Evolutionary conservation across 2,113 vertebrate genomes (phyloP).

Genomic region (Ondatra zibethicus): DNA sequence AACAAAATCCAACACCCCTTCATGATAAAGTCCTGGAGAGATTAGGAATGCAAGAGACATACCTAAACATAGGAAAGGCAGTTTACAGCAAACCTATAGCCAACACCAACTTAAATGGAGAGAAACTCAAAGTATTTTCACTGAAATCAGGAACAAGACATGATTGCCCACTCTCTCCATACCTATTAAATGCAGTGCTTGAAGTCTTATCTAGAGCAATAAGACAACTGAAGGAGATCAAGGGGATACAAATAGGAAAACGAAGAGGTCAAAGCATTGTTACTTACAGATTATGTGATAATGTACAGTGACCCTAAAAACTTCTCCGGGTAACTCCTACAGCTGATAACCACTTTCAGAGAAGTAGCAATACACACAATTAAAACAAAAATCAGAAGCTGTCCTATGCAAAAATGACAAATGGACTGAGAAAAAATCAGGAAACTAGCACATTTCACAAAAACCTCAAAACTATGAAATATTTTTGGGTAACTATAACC

Average conservation of each 20-base stretch:
- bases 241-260: background rate
- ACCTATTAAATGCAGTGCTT: no score
- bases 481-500: background rate
- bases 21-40: background rate
- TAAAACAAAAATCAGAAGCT: background rate
- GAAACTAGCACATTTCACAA: background rate
- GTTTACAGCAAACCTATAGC: background rate
- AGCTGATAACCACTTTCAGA: background rate
- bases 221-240: background rate
- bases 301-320: background rate
- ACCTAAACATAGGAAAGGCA: background rate
- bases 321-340: background rate
- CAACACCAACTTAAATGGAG: background rate
- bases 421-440: background rate
- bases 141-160: background rate
- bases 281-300: background rate
- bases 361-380: background rate
- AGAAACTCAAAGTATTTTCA: background rate
- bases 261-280: background rate
- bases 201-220: background rate
- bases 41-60: background rate
- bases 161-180: background rate
- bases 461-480: background rate
- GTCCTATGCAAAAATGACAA: background rate
- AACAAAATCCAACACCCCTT: background rate